Percentiles rank a stretch among this genome's conserved stretches.
These are phyloP conservation scores for Epizoanthus stellaris DNA, from an alignment of 92 coral and sea anemone species.

Conservation along the genomic window DNA sequence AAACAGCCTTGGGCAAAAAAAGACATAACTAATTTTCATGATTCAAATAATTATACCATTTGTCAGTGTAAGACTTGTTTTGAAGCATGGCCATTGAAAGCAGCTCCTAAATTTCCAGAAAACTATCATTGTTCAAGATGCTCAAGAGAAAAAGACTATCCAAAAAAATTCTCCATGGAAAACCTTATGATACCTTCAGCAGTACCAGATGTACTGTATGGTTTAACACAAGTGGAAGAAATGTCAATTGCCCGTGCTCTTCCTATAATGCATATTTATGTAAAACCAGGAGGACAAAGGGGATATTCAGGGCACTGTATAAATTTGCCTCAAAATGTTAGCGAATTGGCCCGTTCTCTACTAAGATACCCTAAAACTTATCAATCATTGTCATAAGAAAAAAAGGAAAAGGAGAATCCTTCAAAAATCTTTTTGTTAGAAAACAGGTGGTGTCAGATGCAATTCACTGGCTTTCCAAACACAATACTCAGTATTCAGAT, in stretches of 20 bases:
- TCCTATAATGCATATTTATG: no score
- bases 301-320: no score
- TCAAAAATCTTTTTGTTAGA: slow-evolving; percentile 9
- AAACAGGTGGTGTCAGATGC: not conserved
- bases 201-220: slow-evolving; percentile 34
- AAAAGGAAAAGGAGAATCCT: not conserved
- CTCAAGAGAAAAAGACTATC: slow-evolving; percentile 31
- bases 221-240: no score
- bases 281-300: no score
- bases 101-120: slow-evolving; percentile 27
- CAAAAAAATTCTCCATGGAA: slow-evolving; percentile 35
- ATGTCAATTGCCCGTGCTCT: no score
- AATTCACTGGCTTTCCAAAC: slow-evolving; percentile 13
- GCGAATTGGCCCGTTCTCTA: slow-evolving; percentile 5
- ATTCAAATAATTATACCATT: slow-evolving; percentile 22
- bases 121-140: slow-evolving; percentile 42
- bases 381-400: slow-evolving; percentile 5
- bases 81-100: slow-evolving; percentile 56
- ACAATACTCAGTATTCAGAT: slow-evolving; percentile 52
- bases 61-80: slow-evolving; percentile 37
- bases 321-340: slow-evolving; percentile 35
- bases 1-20: slow-evolving; percentile 43
- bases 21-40: slow-evolving; percentile 40
- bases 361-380: no score
- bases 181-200: slow-evolving; percentile 38